Evolutionary conservation across 64 coral and sea anemone genomes (phyloP).

Genomic region (Stichodactyla helianthus): DNA sequence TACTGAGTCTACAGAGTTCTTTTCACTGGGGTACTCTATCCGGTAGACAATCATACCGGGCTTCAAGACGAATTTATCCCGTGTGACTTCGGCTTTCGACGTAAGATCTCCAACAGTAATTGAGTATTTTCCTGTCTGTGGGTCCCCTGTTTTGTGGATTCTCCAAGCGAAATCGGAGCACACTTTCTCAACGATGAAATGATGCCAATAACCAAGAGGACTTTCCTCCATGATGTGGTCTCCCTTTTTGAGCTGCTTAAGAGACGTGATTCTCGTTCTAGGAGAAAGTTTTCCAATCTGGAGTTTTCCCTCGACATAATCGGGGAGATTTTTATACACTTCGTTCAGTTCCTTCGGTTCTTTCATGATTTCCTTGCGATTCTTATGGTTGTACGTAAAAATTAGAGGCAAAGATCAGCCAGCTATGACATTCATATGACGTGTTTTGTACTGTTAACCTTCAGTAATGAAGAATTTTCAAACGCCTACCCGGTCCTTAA

Average conservation of each 20-base stretch:
- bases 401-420: background rate
- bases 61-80: constrained; percentile 63
- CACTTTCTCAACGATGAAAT: constrained; percentile 94
- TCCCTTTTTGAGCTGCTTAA: constrained; percentile 64
- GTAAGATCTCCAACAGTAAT: constrained; percentile 57
- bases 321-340: constrained; percentile 15
- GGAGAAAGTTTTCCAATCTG: constrained; percentile 68
- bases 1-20: background rate
- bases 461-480: background rate
- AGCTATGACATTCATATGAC: no score
- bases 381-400: background rate
- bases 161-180: constrained; percentile 72
- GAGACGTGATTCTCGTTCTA: constrained; percentile 73
- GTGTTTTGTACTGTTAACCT: no score
- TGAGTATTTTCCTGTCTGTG: constrained; percentile 63
- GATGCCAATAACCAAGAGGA: constrained; percentile 81
- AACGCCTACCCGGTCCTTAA: background rate
- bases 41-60: constrained; percentile 54
- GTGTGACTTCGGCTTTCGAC: constrained; percentile 63
- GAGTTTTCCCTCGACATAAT: constrained; percentile 43
- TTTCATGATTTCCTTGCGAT: background rate
- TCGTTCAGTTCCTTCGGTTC: background rate
- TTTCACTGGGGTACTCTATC: constrained; percentile 51
- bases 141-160: constrained; percentile 84
- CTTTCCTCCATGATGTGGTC: constrained; percentile 93